These are phyloP conservation scores for Podilymbus podiceps DNA, from an alignment of 2,113 vertebrate genomes.

Conservation along the genomic window DNA sequence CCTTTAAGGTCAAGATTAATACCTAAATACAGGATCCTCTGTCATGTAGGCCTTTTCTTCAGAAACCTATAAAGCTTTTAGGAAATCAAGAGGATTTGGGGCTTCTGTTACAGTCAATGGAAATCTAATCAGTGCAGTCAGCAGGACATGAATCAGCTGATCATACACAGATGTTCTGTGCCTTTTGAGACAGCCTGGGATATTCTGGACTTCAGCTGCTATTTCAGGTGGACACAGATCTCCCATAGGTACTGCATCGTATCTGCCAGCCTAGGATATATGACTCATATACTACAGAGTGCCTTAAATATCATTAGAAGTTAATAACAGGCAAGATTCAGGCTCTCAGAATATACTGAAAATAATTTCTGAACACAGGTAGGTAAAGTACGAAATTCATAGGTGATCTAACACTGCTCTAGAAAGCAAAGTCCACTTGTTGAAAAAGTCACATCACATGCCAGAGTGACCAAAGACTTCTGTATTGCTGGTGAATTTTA, in stretches of 20 bases:
- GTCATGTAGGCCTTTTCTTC: background rate
- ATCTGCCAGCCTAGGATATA: background rate
- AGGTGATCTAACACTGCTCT: background rate
- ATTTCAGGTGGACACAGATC: background rate
- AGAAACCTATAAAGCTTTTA: background rate
- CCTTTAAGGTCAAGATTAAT: background rate
- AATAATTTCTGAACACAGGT: background rate
- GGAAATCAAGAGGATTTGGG: background rate
- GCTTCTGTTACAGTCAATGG: background rate
- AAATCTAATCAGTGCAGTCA: background rate
- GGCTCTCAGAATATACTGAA: background rate
- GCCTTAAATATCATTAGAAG: background rate
- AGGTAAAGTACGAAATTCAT: background rate
- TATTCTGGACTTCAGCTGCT: background rate
- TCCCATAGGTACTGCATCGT: background rate
- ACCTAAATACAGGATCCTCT: background rate
- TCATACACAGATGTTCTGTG: background rate
- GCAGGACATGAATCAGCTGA: background rate
- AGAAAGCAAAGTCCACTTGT: background rate
- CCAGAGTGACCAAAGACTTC: background rate
- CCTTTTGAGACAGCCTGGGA: background rate
- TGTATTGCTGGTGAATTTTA: background rate
- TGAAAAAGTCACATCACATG: background rate
- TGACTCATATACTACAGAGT: background rate
- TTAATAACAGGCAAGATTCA: background rate